Base-by-base conservation (phyloP, 2,113 vertebrate species). In the Ictidomys tridecemlineatus region DNA sequence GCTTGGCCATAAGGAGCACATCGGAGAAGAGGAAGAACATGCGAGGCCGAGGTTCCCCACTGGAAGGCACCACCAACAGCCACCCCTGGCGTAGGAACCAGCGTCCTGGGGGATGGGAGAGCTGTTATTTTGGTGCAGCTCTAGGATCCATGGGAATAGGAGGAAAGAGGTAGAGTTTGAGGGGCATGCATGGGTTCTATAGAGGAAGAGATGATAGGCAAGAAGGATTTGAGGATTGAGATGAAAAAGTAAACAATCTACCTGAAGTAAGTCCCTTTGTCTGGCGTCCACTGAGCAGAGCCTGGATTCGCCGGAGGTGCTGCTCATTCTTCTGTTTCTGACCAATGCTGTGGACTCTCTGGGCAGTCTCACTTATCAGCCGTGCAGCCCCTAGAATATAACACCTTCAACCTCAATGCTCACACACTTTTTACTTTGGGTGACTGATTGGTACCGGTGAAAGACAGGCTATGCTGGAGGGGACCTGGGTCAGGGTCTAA, bases 21-120 rank as follows among this genome's bases (percentile, higher is more conserved):
- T 99, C 99, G 0, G 99, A 99, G 98, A 99, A 99, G 83, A 99
- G 99, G 98, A 99, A 99, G 99, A 99, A 99, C 98, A 99, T 99
- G 37, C 98, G 98, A 87, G 99, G 99, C 32, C 98, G 98, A 22
- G 99, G 99, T 24, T 98, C 98, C 39, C 99, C 99, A 89, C 98
- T 99, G 5, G 98, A 89, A 61, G 99, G 99, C 93, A 99, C 99
- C n/a, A 98, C 98, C 85, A 98, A 97, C 42, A 99, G 98, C 99
- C 99, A 99, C 69, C 99, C 99, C 98, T 99, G 99, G 0, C 98
- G 98, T 91, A 99, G 98, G 96, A 98, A 99, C 99, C 99, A 99
- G 83, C 99, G 98, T 39, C 99, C 99, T 99, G 97, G 26, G 48
- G 26, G 70, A 76, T 24, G 61, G 39, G 83, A 86, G 42, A 61